A percentile compares a stretch with the other conserved stretches of the same genome.
phyloP scores from a whole-genome alignment of 1,140 invertebrate genomes.

The Drosophila ananassae region DNA sequence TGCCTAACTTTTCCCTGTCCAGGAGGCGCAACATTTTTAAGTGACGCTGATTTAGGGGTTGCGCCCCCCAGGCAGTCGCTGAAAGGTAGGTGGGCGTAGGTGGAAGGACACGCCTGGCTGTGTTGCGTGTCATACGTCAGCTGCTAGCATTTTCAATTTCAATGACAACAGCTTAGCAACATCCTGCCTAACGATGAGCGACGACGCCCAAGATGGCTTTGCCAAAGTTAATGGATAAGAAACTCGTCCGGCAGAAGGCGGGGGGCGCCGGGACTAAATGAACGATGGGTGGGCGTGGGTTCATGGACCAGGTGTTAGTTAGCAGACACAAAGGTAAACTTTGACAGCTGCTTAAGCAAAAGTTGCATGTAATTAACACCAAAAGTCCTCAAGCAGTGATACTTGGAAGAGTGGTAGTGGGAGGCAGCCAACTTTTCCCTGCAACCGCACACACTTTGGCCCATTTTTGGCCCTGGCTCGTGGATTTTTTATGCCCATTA shows the following conservation, averaged over 20 bases:
- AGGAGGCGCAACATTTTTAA: conserved; percentile 73
- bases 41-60: conserved; percentile 76
- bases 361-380: conserved; percentile 80
- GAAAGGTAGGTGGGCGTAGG: neutral
- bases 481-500: conserved; percentile 61
- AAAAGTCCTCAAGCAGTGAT: conserved; percentile 58
- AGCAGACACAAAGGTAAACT: conserved; percentile 58
- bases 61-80: neutral
- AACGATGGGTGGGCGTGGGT: conserved; percentile 20
- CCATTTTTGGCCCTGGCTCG: neutral
- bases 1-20: conserved; percentile 40
- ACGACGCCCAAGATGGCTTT: conserved; percentile 41
- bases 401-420: conserved; percentile 1
- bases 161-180: conserved; percentile 79
- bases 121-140: conserved; percentile 76
- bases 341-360: conserved; percentile 58
- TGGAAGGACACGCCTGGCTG: conserved; percentile 14
- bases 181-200: conserved; percentile 64
- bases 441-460: conserved; percentile 32
- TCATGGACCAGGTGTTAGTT: conserved; percentile 49
- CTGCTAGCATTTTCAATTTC: conserved; percentile 78
- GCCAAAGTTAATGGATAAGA: conserved; percentile 77
- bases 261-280: conserved; percentile 1
- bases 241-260: conserved; percentile 27
- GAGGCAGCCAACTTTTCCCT: conserved; percentile 11